Percentiles rank a stretch among this genome's conserved stretches.
phyloP scores from a whole-genome alignment of 2,888 invertebrate species.

The Oithona nana region DNA sequence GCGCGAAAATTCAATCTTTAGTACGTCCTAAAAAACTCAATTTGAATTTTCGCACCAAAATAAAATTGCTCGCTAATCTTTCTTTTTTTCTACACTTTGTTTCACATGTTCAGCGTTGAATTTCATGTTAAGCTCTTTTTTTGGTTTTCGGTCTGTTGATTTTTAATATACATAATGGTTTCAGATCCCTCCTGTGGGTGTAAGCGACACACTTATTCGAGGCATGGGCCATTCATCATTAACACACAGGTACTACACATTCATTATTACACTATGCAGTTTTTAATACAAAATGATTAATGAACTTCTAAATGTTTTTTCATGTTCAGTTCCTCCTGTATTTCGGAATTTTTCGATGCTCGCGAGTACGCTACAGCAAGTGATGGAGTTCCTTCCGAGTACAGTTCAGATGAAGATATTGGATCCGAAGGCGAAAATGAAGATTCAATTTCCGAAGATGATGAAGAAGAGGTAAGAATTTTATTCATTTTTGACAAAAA shows the following conservation, averaged over 20 bases:
- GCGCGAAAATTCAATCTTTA: no score
- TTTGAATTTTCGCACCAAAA: no score
- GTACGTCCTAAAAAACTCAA: no score
- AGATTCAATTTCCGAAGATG: background rate
- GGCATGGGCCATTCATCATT: background rate
- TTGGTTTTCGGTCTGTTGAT: no score
- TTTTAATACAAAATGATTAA: background rate
- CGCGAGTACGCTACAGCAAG: slow-evolving; percentile 36
- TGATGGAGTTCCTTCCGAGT: slow-evolving; percentile 6
- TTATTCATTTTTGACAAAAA: no score
- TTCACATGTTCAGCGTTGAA: no score
- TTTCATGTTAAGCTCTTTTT: no score
- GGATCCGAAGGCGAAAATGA: slow-evolving; percentile 4
- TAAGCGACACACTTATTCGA: background rate
- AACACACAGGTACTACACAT: background rate
- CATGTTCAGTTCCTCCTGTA: slow-evolving; percentile 54
- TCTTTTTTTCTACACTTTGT: no score
- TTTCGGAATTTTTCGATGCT: slow-evolving; percentile 62
- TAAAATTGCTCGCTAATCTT: no score
- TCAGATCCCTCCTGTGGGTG: background rate
- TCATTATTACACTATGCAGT: background rate
- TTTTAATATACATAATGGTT: no score
- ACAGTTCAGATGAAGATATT: slow-evolving; percentile 13
- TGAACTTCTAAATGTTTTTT: slow-evolving; percentile 33
- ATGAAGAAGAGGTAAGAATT: no score